Evolutionary conservation across 1,140 invertebrate genomes (phyloP).

Genomic region (Homalodisca vitripennis): DNA sequence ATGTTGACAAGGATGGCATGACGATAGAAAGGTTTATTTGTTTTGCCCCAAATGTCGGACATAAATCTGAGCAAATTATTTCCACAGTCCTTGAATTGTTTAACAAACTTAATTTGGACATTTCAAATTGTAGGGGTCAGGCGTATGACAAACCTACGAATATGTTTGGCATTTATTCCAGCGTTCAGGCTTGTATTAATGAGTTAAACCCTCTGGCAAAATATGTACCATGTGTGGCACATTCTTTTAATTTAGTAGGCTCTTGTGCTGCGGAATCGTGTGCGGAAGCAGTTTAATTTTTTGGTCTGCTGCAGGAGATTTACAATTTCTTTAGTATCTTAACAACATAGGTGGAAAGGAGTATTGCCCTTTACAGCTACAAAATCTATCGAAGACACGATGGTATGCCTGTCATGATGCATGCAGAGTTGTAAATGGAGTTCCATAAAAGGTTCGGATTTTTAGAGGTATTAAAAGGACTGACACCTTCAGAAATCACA

Average conservation of each 20-base stretch:
- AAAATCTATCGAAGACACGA: slow-evolving; percentile 19
- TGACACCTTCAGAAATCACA: slow-evolving; percentile 13
- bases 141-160: slow-evolving; percentile 41
- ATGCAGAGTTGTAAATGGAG: not conserved
- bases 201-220: slow-evolving; percentile 39
- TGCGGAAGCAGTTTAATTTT: slow-evolving; percentile 11
- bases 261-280: no score
- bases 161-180: slow-evolving; percentile 41
- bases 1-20: slow-evolving; percentile 38
- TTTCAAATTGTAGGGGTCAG: slow-evolving; percentile 39
- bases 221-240: slow-evolving; percentile 43
- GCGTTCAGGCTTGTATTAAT: slow-evolving; percentile 44
- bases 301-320: slow-evolving; percentile 18
- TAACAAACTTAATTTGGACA: slow-evolving; percentile 32
- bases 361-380: slow-evolving; percentile 13
- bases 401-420: slow-evolving; percentile 1
- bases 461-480: no score
- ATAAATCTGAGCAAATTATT: slow-evolving; percentile 27
- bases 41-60: slow-evolving; percentile 26
- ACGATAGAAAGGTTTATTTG: slow-evolving; percentile 24
- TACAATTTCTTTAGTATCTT: slow-evolving; percentile 13
- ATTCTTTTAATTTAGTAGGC: no score
- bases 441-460: not conserved
- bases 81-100: slow-evolving; percentile 27
- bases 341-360: no score